Conservation (phyloP, 2,888 invertebrate species). For the Melanotus villosus region DNA sequence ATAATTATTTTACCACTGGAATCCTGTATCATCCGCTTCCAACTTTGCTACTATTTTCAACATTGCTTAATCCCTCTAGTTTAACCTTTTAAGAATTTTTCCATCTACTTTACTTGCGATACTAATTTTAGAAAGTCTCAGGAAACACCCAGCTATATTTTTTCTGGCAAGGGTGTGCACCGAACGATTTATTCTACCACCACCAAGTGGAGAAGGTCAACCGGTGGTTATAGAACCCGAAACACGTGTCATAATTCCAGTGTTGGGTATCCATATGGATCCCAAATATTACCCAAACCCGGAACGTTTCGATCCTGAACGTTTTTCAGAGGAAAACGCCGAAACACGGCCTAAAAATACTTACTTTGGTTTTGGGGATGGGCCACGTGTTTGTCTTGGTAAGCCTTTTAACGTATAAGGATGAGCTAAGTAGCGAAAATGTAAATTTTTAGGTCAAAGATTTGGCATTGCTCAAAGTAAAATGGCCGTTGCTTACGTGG, state of each 20-base stretch:
- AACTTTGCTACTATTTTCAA: not conserved
- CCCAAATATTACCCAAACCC: conserved; percentile 51
- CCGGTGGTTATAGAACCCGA: conserved; percentile 48
- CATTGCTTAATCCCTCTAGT: too few relatives aligned
- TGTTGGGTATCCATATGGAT: conserved; percentile 49
- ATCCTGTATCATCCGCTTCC: not conserved
- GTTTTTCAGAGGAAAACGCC: conserved; percentile 57
- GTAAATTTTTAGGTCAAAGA: conserved; percentile 2
- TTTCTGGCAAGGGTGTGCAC: conserved; percentile 52
- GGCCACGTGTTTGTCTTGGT: conserved; percentile 60
- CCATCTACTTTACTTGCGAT: too few relatives aligned
- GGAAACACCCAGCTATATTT: conserved; percentile 57
- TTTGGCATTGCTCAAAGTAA: not conserved
- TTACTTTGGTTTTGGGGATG: conserved; percentile 60
- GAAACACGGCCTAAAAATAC: conserved; percentile 54
- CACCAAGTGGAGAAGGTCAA: conserved; percentile 53
- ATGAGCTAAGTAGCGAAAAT: too few relatives aligned
- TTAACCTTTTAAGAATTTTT: too few relatives aligned
- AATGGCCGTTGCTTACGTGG: not conserved
- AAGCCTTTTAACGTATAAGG: conserved; percentile 4
- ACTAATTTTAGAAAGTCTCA: conserved; percentile 58
- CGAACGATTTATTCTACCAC: conserved; percentile 49
- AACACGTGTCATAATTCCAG: conserved; percentile 50
- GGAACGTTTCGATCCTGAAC: conserved; percentile 50
- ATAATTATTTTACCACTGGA: too few relatives aligned